These are phyloP conservation scores for Hanleya hanleyi DNA, from an alignment of 2,888 invertebrate genomes.

Conservation along the genomic window DNA sequence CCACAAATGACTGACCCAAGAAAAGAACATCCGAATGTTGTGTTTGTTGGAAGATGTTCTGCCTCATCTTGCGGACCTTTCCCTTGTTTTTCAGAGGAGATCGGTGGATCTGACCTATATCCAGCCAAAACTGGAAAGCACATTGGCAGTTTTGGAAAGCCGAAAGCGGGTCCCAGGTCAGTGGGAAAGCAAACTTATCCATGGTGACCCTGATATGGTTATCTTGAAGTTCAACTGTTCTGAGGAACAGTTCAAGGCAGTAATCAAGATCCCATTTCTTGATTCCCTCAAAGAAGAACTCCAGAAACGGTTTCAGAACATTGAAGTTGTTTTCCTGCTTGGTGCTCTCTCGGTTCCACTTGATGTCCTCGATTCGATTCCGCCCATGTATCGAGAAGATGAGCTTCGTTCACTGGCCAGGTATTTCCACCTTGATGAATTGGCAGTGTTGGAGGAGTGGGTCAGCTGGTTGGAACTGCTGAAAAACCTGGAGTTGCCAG, in stretches of 20 bases:
- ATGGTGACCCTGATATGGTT: neutral
- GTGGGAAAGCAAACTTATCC: neutral
- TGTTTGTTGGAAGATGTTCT: slow-evolving; percentile 35
- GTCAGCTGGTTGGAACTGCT: neutral
- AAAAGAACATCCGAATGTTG: slow-evolving; percentile 18
- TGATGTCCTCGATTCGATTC: neutral
- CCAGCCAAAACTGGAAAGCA: neutral
- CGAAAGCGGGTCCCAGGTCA: neutral
- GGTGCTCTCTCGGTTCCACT: neutral
- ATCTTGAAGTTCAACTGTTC: neutral
- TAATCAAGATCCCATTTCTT: neutral
- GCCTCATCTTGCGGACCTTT: slow-evolving; percentile 25
- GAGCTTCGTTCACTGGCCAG: neutral
- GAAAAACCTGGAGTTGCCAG: neutral
- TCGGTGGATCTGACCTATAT: slow-evolving; percentile 15
- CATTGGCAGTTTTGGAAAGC: neutral
- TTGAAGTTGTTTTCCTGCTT: neutral
- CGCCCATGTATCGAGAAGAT: neutral
- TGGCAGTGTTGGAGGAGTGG: neutral
- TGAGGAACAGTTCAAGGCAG: neutral
- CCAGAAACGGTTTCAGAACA: neutral
- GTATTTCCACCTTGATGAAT: neutral
- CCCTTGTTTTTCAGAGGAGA: slow-evolving; percentile 25
- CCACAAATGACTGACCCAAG: slow-evolving; percentile 32
- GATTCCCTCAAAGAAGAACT: neutral